Evolutionary conservation across 2,113 vertebrate species (phyloP), one percentile per base, ranked within the genome.

Genomic region (Leiothrix lutea): DNA sequence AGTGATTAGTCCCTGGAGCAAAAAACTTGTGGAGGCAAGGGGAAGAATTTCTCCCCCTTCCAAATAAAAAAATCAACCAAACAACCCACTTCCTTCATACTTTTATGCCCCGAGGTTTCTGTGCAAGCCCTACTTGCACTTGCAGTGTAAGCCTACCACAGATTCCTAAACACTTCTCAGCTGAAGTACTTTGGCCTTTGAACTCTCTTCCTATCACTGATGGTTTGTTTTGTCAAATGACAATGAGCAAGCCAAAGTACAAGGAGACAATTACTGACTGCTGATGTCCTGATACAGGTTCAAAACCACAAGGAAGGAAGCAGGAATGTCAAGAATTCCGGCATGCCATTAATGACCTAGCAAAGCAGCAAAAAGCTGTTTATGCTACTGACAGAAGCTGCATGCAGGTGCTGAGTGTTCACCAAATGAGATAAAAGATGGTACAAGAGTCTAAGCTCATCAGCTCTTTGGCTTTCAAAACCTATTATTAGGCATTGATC

Each of bases 331-430:
- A 97, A 96, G 96, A 97, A 97, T 95, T 51, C 74, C 11, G 15
- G 64, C 88, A 97, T 98, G 97, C 98, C 97, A 97, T 95, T 97
- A 97, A 98, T 97, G 97, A 97, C 93, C 95, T 70, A 97, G 82
- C 50, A 73, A 91, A 97, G 95, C 64, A 93, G 36, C 42, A 96
- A 95, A 92, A 96, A 80, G 86, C 89, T 86, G 72, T 89, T 94
- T 93, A 93, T 2, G 88, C 79, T 95, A 93, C 97, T 97, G 97
- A 97, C 97, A 97, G 93, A 87, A 95, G 70, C 75, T 93, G 64
- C 58, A 65, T 58, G 80, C 97, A 98, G 98, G 98, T 98, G 98
- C 91, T 96, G 95, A 97, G 94, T 81, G 89, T 93, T 97, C 97
- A 92, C 80, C 82, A 91, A 94, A 96, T 84, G 93, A 97, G 92